These are phyloP conservation scores for Chrysopilus asiliformis DNA, from an alignment of 2,888 invertebrate species.

Conservation along the genomic window DNA sequence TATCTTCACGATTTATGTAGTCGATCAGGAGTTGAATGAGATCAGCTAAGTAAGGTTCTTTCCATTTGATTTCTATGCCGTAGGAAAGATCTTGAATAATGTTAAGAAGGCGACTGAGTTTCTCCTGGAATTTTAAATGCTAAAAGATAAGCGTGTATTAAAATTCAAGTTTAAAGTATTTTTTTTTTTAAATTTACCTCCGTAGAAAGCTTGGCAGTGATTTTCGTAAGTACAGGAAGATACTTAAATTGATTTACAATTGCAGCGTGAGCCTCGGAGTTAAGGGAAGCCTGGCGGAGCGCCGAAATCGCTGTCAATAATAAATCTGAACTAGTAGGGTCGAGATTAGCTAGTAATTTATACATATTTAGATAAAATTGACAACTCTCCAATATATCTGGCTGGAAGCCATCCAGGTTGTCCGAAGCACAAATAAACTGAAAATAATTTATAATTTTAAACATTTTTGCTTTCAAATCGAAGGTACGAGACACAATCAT, in stretches of 20 bases:
- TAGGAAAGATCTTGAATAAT: slow-evolving; percentile 55
- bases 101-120: slow-evolving; percentile 22
- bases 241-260: slow-evolving; percentile 28
- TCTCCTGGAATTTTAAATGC: slow-evolving; percentile 18
- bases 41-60: slow-evolving; percentile 57
- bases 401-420: slow-evolving; percentile 17
- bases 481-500: too few relatives aligned
- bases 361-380: slow-evolving; percentile 31
- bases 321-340: slow-evolving; percentile 25
- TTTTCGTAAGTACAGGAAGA: slow-evolving; percentile 25
- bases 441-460: not conserved
- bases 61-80: slow-evolving; percentile 67
- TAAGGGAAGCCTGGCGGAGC: slow-evolving; percentile 28
- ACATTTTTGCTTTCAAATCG: too few relatives aligned
- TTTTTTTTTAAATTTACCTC: slow-evolving; percentile 12
- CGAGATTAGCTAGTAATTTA: slow-evolving; percentile 24
- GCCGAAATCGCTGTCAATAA: slow-evolving; percentile 22
- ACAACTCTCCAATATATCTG: slow-evolving; percentile 24
- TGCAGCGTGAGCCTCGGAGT: slow-evolving; percentile 24
- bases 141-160: not conserved
- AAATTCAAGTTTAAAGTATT: not conserved
- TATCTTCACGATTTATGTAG: slow-evolving; percentile 45
- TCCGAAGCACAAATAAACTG: slow-evolving; percentile 20
- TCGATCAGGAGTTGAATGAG: slow-evolving; percentile 53
- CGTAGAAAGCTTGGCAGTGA: slow-evolving; percentile 22